Conservation (phyloP, 2,113 vertebrate genomes). For the Anoplopoma fimbria region DNA sequence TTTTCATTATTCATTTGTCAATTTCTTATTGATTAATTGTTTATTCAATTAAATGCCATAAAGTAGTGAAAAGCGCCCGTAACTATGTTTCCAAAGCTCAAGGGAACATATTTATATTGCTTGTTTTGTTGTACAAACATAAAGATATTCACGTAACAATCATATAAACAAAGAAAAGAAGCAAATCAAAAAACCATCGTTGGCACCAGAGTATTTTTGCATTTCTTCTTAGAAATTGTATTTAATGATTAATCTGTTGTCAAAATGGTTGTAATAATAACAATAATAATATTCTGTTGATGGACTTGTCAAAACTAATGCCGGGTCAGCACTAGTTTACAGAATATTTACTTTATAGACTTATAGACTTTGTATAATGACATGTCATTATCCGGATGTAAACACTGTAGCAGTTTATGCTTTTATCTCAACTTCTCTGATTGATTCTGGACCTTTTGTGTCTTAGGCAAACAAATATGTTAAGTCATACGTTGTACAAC, state of each 20-base stretch:
- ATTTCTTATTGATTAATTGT: background rate
- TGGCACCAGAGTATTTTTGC: background rate
- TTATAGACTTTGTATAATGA: too few species aligned
- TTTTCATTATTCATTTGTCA: background rate
- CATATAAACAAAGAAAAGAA: background rate
- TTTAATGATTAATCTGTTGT: slow-evolving; percentile 12
- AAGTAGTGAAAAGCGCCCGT: background rate
- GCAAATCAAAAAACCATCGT: too few species aligned
- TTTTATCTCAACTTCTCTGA: slow-evolving; percentile 2
- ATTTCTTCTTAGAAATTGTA: background rate
- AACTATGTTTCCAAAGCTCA: background rate
- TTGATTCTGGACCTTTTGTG: slow-evolving; percentile 3
- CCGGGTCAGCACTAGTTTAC: background rate
- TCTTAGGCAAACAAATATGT: background rate
- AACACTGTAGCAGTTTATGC: background rate
- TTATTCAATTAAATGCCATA: background rate
- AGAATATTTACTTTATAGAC: background rate
- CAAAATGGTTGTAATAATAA: background rate
- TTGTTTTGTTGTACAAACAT: background rate
- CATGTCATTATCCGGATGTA: background rate
- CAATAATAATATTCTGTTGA: background rate
- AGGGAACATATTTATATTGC: background rate
- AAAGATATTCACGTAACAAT: background rate
- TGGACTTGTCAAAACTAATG: background rate
- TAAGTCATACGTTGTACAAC: background rate